Base-by-base conservation (phyloP, 2,888 invertebrate species). In the Hyposoter didymator region DNA sequence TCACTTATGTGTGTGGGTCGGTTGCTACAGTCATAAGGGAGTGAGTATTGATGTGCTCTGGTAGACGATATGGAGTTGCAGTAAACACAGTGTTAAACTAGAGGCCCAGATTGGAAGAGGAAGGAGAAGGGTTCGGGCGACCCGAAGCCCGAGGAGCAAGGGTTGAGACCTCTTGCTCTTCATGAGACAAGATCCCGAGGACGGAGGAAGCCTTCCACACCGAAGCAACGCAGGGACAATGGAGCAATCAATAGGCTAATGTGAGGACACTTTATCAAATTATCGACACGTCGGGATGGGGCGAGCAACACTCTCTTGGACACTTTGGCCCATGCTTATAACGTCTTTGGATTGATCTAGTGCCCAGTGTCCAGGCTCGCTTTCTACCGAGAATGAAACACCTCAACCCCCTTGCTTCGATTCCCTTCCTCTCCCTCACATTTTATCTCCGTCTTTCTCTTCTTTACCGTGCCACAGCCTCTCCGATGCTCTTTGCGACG, bases 231-330 rank as follows among this genome's bases (percentile, higher is more conserved):
- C n/a, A 66, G 89, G 90, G 90, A 94, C 93, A 94, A 94, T 94
- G 92, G 92, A 90, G 92, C 93, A 94, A 94, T 93, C 94, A 94
- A 94, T 94, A 93, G 92, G 93, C 93, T 94, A 93, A 93, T 93
- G 93, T 92, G 93, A 92, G 93, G 92, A 92, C 91, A 91, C 92
- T 91, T 93, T 91, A 94, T 93, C 92, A 90, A 94, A 93, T 94
- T 94, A 93, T 93, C 92, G 92, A 92, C 90, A 91, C 88, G 93
- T 90, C 88, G 93, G 90, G 89, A 88, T 90, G 88, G 89, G 88
- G 89, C 89, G 87, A 85, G 84, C 88, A 19, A 22, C 19, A 22
- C 78, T 78, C 82, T 76, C 80, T 78, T 81, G 74, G 83, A 82
- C 87, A 81, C 78, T 84, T 78, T 78, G 45, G 22, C 73, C 52